Evolutionary conservation across 2,797 vertebrate species (phyloP).

Genomic region (Cossypha dichroa): DNA sequence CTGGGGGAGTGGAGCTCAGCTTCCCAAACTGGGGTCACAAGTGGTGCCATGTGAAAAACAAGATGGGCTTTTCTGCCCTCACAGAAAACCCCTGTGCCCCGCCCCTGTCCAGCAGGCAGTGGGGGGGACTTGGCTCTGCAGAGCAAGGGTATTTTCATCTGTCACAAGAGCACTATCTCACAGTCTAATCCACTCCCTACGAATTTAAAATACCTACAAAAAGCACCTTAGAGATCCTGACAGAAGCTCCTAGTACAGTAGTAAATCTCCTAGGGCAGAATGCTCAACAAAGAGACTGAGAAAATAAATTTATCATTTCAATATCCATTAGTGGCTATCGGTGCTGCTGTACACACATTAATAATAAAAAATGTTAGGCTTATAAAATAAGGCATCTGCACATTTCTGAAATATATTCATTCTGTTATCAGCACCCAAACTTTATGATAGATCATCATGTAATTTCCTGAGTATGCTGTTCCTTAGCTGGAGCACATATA

Average conservation of each 20-base stretch:
- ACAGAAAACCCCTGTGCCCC: not conserved
- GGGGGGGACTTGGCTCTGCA: not conserved
- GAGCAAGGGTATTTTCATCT: not conserved
- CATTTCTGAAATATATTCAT: constrained; percentile 32
- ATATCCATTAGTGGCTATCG: constrained; percentile 40
- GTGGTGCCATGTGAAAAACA: not conserved
- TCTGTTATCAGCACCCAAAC: not conserved
- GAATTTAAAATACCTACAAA: not conserved
- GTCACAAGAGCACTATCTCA: not conserved
- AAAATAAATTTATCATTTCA: constrained; percentile 36
- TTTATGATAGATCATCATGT: constrained; percentile 46
- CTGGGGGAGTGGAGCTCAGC: fast-evolving
- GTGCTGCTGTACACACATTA: not conserved
- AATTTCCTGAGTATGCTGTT: constrained; percentile 57
- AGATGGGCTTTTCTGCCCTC: fast-evolving
- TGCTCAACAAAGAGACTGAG: not conserved
- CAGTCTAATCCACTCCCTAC: not conserved
- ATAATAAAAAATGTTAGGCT: constrained; percentile 30
- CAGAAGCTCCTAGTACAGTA: not conserved
- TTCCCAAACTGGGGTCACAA: not conserved
- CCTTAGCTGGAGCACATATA: constrained; percentile 5
- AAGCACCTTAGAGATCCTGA: not conserved
- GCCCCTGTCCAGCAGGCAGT: not conserved
- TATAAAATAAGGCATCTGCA: constrained; percentile 43
- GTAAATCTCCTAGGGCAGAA: not conserved